Evolutionary conservation across 2,113 vertebrate genomes (phyloP).

Genomic region (Aleadryas rufinucha): DNA sequence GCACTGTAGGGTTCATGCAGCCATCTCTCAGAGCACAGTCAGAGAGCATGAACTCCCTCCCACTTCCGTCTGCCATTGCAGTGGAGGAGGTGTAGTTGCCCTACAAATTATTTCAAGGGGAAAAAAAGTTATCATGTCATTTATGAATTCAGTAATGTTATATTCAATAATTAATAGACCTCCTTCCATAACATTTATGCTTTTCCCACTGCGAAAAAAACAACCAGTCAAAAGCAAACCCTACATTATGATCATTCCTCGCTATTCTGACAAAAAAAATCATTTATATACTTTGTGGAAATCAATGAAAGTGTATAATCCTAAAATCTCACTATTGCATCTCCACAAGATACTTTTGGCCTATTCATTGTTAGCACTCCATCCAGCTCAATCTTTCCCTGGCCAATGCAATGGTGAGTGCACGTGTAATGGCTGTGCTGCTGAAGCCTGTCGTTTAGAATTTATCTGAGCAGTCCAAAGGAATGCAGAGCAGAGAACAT

Average conservation of each 20-base stretch:
- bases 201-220: neutral
- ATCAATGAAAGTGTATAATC: neutral
- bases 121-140: neutral
- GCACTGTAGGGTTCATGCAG: fast-evolving
- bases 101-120: neutral
- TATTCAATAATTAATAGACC: neutral
- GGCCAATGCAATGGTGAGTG: neutral
- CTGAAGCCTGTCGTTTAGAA: neutral
- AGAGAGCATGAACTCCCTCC: neutral
- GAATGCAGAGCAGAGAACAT: neutral
- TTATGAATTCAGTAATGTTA: neutral
- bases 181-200: neutral
- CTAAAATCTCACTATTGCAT: neutral
- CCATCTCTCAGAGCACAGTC: neutral
- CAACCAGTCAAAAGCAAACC: neutral
- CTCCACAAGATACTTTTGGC: neutral
- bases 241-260: neutral
- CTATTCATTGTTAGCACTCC: neutral
- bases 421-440: neutral
- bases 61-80: neutral
- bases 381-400: neutral
- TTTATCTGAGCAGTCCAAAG: neutral
- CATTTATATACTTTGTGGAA: neutral
- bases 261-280: neutral
- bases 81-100: neutral